Conservation (phyloP, 2,113 vertebrate genomes). For the Tragelaphus strepsiceros region DNA sequence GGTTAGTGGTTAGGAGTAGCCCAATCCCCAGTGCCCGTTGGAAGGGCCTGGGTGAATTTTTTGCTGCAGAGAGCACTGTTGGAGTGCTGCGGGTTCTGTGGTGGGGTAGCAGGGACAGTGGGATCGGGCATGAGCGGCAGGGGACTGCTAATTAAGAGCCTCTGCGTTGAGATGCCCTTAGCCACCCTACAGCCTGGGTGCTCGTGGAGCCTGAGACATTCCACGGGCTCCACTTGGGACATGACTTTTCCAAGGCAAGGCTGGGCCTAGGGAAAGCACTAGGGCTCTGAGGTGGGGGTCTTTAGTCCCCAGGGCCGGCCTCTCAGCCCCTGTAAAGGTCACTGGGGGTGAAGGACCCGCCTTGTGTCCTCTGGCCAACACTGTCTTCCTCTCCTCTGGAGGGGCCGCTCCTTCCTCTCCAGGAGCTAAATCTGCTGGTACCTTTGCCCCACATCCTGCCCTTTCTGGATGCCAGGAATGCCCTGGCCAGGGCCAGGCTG, state of each 20-base stretch:
- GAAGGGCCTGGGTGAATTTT: neutral
- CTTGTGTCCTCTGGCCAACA: neutral
- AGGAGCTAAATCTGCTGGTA: slow-evolving; percentile 65
- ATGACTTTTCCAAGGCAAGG: neutral
- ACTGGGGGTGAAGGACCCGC: neutral
- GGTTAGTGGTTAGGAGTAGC: neutral
- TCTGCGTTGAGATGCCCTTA: neutral
- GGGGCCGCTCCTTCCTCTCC: slow-evolving; percentile 31
- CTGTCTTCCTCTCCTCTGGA: neutral
- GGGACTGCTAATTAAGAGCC: neutral
- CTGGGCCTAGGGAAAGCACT: neutral
- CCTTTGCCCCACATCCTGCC: slow-evolving; percentile 70
- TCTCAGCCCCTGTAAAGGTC: neutral
- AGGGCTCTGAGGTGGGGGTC: neutral
- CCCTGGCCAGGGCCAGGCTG: slow-evolving; percentile 49
- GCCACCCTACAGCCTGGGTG: neutral
- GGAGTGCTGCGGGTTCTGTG: neutral
- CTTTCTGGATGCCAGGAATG: slow-evolving; percentile 60
- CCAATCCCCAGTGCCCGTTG: neutral
- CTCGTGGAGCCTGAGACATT: neutral
- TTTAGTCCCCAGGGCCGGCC: neutral
- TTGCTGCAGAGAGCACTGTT: neutral
- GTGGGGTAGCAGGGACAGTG: neutral
- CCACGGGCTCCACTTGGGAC: neutral
- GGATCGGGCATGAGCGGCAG: neutral